Percentiles rank a stretch among this genome's conserved stretches.
phyloP scores from a whole-genome alignment of 2,113 vertebrate species.

The Oenanthe melanoleuca region DNA sequence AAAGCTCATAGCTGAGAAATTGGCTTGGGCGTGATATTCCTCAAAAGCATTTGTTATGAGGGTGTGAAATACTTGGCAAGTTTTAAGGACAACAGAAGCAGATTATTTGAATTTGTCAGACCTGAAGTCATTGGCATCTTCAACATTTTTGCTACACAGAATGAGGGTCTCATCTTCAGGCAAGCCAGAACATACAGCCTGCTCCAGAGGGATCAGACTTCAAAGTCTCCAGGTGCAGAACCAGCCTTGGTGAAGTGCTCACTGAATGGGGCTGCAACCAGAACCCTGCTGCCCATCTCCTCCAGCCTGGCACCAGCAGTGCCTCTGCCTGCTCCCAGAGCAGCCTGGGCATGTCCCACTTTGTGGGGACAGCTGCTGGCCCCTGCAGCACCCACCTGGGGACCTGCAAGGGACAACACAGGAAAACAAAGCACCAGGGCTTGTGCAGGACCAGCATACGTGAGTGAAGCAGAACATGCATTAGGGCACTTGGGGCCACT shows the following conservation, averaged over 20 bases:
- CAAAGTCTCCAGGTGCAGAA: neutral
- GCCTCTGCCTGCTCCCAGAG: neutral
- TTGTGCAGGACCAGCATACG: neutral
- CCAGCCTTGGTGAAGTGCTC: rapidly evolving
- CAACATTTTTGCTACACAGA: neutral
- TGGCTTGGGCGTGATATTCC: neutral
- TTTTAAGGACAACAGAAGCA: neutral
- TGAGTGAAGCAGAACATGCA: rapidly evolving
- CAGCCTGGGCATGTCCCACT: rapidly evolving
- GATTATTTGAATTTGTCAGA: neutral
- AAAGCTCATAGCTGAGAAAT: neutral
- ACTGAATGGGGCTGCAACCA: neutral
- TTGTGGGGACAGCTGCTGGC: neutral
- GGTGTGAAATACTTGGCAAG: constrained; percentile 33
- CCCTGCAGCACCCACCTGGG: rapidly evolving
- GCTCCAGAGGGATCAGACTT: neutral
- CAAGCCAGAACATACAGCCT: neutral
- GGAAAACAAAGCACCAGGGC: neutral
- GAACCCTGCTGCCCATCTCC: neutral
- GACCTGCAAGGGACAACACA: neutral
- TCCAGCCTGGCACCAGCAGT: neutral
- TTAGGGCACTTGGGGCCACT: rapidly evolving
- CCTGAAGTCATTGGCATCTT: neutral
- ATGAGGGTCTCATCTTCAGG: neutral
- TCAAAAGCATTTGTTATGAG: constrained; percentile 32